phyloP scores from a whole-genome alignment of 2,797 vertebrate species.

The Odontamblyopus rebecca region DNA sequence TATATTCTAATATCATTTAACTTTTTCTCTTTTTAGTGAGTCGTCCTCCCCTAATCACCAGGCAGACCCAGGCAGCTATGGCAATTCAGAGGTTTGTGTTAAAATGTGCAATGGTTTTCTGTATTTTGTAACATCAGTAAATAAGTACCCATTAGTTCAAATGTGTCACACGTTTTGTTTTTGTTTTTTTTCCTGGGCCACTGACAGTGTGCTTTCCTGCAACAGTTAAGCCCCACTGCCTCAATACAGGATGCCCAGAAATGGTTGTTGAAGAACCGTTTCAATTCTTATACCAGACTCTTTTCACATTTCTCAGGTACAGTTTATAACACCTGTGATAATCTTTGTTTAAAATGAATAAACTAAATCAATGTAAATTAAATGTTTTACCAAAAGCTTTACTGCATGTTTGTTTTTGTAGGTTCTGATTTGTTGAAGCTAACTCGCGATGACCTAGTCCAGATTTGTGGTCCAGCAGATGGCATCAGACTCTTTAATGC shows the following conservation, averaged over 20 bases:
- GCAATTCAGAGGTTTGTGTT: constrained; percentile 83
- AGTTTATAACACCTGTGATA: background rate
- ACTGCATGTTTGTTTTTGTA: constrained; percentile 32
- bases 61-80: constrained; percentile 83
- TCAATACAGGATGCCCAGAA: constrained; percentile 92
- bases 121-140: background rate
- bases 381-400: background rate
- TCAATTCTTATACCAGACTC: constrained; percentile 86
- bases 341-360: too few relatives aligned
- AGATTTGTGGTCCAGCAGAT: constrained; percentile 94
- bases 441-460: constrained; percentile 91
- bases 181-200: background rate
- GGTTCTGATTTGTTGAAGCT: constrained; percentile 96
- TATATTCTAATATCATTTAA: background rate
- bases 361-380: background rate
- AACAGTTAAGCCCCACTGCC: constrained; percentile 90
- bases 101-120: background rate
- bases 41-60: constrained; percentile 96
- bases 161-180: background rate
- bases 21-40: constrained; percentile 74
- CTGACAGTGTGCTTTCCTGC: constrained; percentile 16
- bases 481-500: constrained; percentile 94
- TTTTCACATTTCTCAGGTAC: constrained; percentile 95
- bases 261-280: constrained; percentile 91
- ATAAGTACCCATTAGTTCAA: background rate